Conservation (phyloP, 2,797 vertebrate genomes). For the Emydoidea blandingii region DNA sequence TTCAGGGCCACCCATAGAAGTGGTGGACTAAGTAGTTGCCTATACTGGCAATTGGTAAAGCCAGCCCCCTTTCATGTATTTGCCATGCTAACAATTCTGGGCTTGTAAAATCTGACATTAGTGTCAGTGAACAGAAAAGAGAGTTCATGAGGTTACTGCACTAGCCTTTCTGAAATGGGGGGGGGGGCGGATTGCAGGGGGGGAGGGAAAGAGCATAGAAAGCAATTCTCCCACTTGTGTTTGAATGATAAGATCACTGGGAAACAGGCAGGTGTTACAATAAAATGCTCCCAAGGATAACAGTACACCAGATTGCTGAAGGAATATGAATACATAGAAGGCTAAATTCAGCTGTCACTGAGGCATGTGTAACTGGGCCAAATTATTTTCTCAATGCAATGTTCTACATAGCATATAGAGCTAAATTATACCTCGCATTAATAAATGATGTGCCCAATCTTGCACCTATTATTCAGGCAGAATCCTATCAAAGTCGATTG, state of each 20-base stretch:
- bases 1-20: background rate
- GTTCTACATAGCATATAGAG: background rate
- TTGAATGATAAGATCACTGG: background rate
- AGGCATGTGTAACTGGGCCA: background rate
- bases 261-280: background rate
- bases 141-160: accelerated
- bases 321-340: background rate
- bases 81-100: background rate
- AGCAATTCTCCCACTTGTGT: accelerated
- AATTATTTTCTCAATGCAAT: background rate
- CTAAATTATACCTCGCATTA: background rate
- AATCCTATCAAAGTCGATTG: background rate
- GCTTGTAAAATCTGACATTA: background rate
- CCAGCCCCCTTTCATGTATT: background rate
- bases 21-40: background rate
- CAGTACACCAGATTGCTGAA: background rate
- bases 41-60: background rate
- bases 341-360: accelerated
- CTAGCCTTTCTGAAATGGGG: background rate
- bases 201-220: background rate
- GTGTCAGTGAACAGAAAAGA: background rate
- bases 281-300: background rate
- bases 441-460: background rate
- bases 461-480: background rate
- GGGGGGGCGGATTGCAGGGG: no score